phyloP scores from a whole-genome alignment of 2,888 invertebrate species.

The Drosophila testacea region DNA sequence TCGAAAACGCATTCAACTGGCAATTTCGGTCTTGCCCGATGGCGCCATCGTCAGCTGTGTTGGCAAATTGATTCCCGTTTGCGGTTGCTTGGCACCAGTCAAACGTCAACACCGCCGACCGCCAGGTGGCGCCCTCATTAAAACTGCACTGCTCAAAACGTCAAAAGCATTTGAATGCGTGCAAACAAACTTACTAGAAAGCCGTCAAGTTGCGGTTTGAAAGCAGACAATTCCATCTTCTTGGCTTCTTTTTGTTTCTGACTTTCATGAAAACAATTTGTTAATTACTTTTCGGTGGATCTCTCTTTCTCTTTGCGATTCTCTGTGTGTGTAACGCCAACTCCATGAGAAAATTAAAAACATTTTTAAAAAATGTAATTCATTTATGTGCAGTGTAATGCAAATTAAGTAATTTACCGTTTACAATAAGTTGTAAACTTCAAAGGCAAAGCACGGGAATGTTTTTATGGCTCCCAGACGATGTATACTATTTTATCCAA shows the following conservation, averaged over 20 bases:
- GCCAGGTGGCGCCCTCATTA: slow-evolving; percentile 76
- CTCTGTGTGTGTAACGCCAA: not conserved
- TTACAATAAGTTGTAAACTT: slow-evolving; percentile 28
- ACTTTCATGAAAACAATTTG: slow-evolving; percentile 59
- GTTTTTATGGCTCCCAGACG: no score
- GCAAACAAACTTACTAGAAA: slow-evolving; percentile 3
- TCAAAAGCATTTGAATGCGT: slow-evolving; percentile 62
- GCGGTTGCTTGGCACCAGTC: slow-evolving; percentile 65
- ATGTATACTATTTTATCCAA: no score
- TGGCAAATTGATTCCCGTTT: slow-evolving; percentile 75
- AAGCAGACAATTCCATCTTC: slow-evolving; percentile 2
- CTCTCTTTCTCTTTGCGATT: no score
- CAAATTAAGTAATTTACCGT: slow-evolving; percentile 57
- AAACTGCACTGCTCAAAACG: slow-evolving; percentile 59
- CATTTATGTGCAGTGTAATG: slow-evolving; percentile 22
- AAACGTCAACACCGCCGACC: slow-evolving; percentile 57
- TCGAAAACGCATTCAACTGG: slow-evolving; percentile 81
- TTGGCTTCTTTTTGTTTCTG: slow-evolving; percentile 41
- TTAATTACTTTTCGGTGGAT: slow-evolving; percentile 68
- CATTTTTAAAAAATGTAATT: not conserved
- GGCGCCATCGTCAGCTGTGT: slow-evolving; percentile 52
- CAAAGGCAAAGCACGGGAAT: not conserved
- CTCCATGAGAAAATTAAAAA: not conserved
- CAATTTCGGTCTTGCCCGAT: slow-evolving; percentile 70
- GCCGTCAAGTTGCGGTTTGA: slow-evolving; percentile 5